A percentile compares a stretch with the other conserved stretches of the same genome.
Evolutionary conservation across 92 coral and sea anemone species (phyloP).

Genomic region (Epizoanthus fatuus): DNA sequence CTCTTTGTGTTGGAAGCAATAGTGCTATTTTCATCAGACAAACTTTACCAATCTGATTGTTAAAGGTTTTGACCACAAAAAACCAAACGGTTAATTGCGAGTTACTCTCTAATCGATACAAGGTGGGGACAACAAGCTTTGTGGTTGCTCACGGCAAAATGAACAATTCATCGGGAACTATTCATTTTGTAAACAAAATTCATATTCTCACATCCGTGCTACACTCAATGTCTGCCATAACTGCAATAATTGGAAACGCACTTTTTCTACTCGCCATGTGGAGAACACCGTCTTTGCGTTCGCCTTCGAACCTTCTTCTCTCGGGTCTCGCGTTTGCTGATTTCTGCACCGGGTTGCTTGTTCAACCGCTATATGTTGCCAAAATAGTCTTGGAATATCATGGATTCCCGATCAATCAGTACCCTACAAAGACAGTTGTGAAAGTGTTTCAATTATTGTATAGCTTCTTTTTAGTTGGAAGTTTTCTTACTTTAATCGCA

Average conservation of each 20-base stretch:
- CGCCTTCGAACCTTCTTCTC: conserved; percentile 1
- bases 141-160: background rate
- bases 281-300: background rate
- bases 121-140: too few species aligned
- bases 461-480: background rate
- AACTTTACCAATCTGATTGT: too few species aligned
- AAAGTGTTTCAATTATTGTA: background rate
- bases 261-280: conserved; percentile 1
- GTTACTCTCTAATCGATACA: too few species aligned
- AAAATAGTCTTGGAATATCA: background rate
- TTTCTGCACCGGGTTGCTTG: background rate
- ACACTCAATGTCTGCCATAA: background rate
- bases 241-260: background rate
- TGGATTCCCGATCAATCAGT: too few species aligned
- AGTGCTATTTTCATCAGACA: too few species aligned
- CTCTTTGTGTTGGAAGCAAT: too few species aligned
- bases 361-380: background rate
- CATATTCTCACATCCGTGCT: background rate
- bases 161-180: background rate
- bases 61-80: too few species aligned
- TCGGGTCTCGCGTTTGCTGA: background rate
- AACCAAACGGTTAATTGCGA: too few species aligned
- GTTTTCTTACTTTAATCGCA: background rate
- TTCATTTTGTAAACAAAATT: background rate
- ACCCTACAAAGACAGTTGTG: too few species aligned